phyloP scores from a whole-genome alignment of 2,113 vertebrate species.

The Anser brachyrhynchus region DNA sequence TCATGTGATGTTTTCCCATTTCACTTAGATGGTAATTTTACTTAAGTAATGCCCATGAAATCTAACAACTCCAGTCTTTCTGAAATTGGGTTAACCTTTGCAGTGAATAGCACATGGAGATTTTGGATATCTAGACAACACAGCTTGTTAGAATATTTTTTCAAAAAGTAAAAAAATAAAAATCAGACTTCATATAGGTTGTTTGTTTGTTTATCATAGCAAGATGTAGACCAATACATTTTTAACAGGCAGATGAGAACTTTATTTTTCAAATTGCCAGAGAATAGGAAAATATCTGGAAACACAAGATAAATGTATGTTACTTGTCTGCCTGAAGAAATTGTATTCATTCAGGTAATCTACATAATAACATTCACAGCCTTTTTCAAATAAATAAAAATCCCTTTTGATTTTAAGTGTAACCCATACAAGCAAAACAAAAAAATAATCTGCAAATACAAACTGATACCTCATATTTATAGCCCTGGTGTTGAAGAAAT shows the following conservation, averaged over 20 bases:
- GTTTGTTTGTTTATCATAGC: background rate
- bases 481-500: background rate
- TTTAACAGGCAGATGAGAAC: background rate
- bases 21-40: constrained; percentile 27
- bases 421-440: background rate
- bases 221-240: background rate
- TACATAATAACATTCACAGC: background rate
- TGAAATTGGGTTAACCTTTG: background rate
- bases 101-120: background rate
- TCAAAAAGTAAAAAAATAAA: background rate
- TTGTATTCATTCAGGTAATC: background rate
- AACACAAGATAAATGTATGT: background rate
- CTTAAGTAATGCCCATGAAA: background rate
- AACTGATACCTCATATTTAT: background rate
- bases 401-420: background rate
- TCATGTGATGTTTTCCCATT: background rate
- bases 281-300: background rate
- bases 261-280: background rate
- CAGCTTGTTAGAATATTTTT: background rate
- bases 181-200: background rate
- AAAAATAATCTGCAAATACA: background rate
- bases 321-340: background rate
- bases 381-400: background rate
- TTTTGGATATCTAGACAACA: background rate
- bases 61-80: background rate